Conservation (phyloP, 2,888 invertebrate genomes). For the Drosophila atroscutellata region DNA sequence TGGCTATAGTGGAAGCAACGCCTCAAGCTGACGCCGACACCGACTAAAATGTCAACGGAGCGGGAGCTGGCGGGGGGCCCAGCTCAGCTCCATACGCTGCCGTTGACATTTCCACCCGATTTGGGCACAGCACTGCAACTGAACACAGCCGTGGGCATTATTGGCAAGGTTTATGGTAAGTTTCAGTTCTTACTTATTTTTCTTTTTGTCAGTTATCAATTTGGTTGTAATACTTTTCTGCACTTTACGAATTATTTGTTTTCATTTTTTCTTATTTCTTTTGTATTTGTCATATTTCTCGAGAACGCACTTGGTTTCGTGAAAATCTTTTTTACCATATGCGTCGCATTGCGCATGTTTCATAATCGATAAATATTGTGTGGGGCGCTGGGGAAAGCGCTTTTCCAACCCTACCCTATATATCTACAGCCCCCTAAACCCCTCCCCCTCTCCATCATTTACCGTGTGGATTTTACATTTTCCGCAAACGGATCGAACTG, state of each 20-base stretch:
- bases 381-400: conserved; percentile 51
- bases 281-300: conserved; percentile 28
- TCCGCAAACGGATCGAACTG: conserved; percentile 94
- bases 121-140: conserved; percentile 85
- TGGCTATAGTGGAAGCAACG: conserved; percentile 54
- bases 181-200: conserved; percentile 18
- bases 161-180: conserved; percentile 86
- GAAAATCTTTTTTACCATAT: conserved; percentile 60
- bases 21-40: conserved; percentile 84
- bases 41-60: conserved; percentile 87
- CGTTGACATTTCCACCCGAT: conserved; percentile 85
- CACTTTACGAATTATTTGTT: conserved; percentile 33
- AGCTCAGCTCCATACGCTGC: conserved; percentile 85
- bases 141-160: conserved; percentile 86
- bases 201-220: neutral
- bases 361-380: conserved; percentile 65
- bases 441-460: conserved; percentile 50
- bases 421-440: neutral
- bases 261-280: conserved; percentile 21
- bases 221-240: conserved; percentile 20
- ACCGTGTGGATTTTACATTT: conserved; percentile 88
- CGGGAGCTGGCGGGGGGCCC: conserved; percentile 86
- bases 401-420: conserved; percentile 62
- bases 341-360: conserved; percentile 67
- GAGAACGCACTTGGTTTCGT: conserved; percentile 48